Conservation (phyloP, 2,888 invertebrate species). For the Chromoteleia sp. region DNA sequence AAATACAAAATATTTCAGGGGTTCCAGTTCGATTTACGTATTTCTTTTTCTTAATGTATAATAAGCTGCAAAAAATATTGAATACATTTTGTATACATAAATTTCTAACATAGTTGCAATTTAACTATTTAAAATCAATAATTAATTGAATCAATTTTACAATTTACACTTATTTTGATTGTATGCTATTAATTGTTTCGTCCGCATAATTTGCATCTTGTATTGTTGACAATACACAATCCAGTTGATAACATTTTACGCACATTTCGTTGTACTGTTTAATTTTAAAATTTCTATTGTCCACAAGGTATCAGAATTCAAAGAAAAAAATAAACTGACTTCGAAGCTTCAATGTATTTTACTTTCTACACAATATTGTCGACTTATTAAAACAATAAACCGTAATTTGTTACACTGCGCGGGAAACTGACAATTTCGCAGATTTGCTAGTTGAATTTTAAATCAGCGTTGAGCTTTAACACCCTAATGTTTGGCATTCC, state of each 20-base stretch:
- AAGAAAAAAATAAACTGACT: constrained; percentile 4
- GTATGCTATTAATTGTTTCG: too few relatives aligned
- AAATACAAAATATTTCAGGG: too few relatives aligned
- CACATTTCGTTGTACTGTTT: not conserved
- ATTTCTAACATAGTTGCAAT: too few relatives aligned
- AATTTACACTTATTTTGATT: too few relatives aligned
- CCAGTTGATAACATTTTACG: not conserved
- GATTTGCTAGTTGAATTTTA: constrained; percentile 8
- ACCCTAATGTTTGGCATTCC: constrained; percentile 10
- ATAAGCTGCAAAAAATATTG: too few relatives aligned
- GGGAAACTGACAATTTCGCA: constrained; percentile 6
- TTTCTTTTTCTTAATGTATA: too few relatives aligned
- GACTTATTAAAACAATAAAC: constrained; percentile 21
- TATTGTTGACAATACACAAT: constrained; percentile 2
- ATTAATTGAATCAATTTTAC: too few relatives aligned
- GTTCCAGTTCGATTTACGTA: too few relatives aligned
- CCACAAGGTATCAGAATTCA: not conserved
- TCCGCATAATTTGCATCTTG: too few relatives aligned
- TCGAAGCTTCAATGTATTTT: not conserved
- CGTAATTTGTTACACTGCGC: constrained; percentile 2
- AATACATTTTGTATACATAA: too few relatives aligned
- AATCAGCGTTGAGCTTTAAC: constrained; percentile 6
- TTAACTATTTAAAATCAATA: too few relatives aligned
- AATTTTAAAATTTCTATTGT: constrained; percentile 12
- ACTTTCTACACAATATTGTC: constrained; percentile 10